Base-by-base conservation (phyloP, 1,140 invertebrate species). In the Asbolus verrucosus region DNA sequence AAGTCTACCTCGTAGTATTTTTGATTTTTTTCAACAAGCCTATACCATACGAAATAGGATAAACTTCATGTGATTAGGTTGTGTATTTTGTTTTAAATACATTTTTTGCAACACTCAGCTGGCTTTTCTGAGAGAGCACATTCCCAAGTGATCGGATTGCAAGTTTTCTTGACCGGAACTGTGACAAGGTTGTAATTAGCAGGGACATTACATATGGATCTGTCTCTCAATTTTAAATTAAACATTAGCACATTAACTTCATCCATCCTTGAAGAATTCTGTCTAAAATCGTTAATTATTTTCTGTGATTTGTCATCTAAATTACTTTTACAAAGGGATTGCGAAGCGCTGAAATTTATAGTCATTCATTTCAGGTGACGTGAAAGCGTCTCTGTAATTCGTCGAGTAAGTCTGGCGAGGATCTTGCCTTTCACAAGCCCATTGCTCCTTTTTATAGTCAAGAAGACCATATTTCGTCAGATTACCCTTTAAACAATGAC, bases 401-500 rank as follows among this genome's bases (percentile, higher is more conserved):
- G 67, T 72, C n/a, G n/a, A 9, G 13, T 21, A 19, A 8, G 33
- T 43, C 14, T 8, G 31, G 27, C 61, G 21, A 2, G 50, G 27
- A 6, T 54, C 61, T 3, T 67, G 19, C 6, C n/a, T 24, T n/a
- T 73, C 69, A 31, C 30, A 68, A 11, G 63, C 15, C 72, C 72
- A 73, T 11, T 38, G 2, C 2, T 60, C 13, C 33, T 70, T 59
- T 21, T 65, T 67, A 11, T 24, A 39, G 6, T 71, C 59, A 1
- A 15, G 13, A 6, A 73, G 19, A 15, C 72, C 69, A 27, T 38
- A 67, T 30, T 65, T 27, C 0, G 54, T 65, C 27, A 70, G 13
- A 11, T 71, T 73, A 6, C 69, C 69, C 72, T 73, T 18, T 8
- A 36, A 50, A n/a, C 62, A 15, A 43, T n/a, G n/a, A n/a, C n/a